phyloP scores from a whole-genome alignment of 2,113 vertebrate species.

The Apeltes quadracus region DNA sequence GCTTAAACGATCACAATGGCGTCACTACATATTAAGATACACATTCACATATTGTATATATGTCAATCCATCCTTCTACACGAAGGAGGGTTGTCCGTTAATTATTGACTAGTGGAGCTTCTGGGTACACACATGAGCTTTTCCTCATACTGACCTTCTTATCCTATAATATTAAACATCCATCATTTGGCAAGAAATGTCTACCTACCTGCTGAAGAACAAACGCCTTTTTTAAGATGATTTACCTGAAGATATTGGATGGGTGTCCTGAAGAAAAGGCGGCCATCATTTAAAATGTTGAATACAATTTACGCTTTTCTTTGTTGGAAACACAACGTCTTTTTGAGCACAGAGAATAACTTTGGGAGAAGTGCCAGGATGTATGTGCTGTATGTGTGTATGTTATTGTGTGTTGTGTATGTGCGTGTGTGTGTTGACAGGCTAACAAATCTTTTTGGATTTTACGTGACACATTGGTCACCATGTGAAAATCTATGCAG shows the following conservation, averaged over 20 bases:
- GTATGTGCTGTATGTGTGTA: constrained; percentile 11
- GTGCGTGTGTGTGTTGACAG: constrained; percentile 19
- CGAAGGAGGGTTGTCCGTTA: too few species aligned
- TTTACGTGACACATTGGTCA: constrained; percentile 46
- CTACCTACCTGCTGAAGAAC: background rate
- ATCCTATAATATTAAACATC: background rate
- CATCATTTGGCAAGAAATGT: background rate
- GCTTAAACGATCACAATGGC: background rate
- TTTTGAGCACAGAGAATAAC: background rate
- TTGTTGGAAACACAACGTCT: background rate
- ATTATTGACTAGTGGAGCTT: too few species aligned
- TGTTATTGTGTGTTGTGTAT: background rate
- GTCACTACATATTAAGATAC: too few species aligned
- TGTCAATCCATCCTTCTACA: too few species aligned
- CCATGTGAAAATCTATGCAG: constrained; percentile 44
- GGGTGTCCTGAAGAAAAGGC: background rate
- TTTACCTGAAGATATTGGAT: constrained; percentile 2
- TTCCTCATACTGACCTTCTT: too few species aligned
- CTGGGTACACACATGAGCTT: too few species aligned
- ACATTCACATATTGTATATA: too few species aligned
- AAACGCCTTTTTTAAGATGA: background rate
- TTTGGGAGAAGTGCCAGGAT: constrained; percentile 4
- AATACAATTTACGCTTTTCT: background rate
- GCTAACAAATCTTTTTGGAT: constrained; percentile 62
- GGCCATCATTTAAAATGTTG: constrained; percentile 14